A percentile compares a stretch with the other conserved stretches of the same genome.
Evolutionary conservation across 1,140 invertebrate species (phyloP).

Genomic region (Neelides sp.): DNA sequence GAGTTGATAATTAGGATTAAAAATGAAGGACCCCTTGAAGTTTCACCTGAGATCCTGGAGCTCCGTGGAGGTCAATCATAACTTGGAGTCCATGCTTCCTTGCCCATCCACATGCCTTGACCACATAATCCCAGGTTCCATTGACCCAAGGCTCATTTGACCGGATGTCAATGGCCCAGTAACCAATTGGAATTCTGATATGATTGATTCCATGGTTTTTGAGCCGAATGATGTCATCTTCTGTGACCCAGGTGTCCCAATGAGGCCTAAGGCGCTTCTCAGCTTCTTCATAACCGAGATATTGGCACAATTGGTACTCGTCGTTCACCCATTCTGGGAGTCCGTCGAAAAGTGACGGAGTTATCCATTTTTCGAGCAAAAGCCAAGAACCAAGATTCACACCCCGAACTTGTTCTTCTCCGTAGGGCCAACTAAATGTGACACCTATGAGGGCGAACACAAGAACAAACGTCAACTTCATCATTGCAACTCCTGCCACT

Average conservation of each 20-base stretch:
- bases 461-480: too few relatives aligned
- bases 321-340: slow-evolving; percentile 17
- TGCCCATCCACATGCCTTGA: slow-evolving; percentile 22
- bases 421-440: slow-evolving; percentile 17
- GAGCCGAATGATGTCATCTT: slow-evolving; percentile 21
- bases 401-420: slow-evolving; percentile 22
- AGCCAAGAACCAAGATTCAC: slow-evolving; percentile 28
- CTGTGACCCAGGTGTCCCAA: slow-evolving; percentile 29
- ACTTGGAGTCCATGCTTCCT: slow-evolving; percentile 23
- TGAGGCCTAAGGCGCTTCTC: slow-evolving; percentile 13
- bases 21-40: not conserved
- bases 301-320: slow-evolving; percentile 18
- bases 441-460: too few relatives aligned
- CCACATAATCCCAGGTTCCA: slow-evolving; percentile 27
- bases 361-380: slow-evolving; percentile 29
- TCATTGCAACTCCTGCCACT: too few relatives aligned
- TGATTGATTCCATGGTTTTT: slow-evolving; percentile 28
- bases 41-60: slow-evolving; percentile 21
- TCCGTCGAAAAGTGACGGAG: slow-evolving; percentile 12
- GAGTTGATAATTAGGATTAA: not conserved
- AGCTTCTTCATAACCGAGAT: slow-evolving; percentile 7
- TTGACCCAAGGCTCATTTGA: slow-evolving; percentile 23
- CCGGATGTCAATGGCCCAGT: slow-evolving; percentile 25
- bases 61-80: slow-evolving; percentile 27
- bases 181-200: slow-evolving; percentile 26